A percentile compares a stretch with the other conserved stretches of the same genome.
phyloP scores from a whole-genome alignment of 2,113 vertebrate species.

The Dascyllus trimaculatus region DNA sequence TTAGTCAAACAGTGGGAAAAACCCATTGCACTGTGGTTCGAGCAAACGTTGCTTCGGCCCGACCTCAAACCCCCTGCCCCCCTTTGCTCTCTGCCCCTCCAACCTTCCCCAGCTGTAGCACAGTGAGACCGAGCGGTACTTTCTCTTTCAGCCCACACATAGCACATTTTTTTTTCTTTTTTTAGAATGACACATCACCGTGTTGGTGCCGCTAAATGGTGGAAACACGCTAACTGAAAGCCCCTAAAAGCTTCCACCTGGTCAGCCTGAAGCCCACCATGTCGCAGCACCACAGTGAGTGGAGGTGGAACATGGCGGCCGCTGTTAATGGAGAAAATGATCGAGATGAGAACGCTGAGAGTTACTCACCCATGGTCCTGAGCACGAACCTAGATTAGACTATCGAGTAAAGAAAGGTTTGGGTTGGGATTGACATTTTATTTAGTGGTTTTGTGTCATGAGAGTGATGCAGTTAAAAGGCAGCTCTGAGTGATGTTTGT shows the following conservation, averaged over 20 bases:
- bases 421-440: constrained; percentile 1
- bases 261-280: constrained; percentile 36
- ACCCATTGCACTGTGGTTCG: constrained; percentile 50
- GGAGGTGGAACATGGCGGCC: constrained; percentile 30
- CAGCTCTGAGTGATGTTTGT: not conserved
- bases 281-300: not conserved
- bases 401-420: not conserved
- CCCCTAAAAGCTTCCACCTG: constrained; percentile 39
- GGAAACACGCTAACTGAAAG: constrained; percentile 51
- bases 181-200: not conserved
- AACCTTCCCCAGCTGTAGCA: constrained; percentile 24
- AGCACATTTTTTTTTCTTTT: not conserved
- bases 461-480: not conserved
- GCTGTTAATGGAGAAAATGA: not conserved
- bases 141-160: constrained; percentile 57
- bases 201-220: not conserved
- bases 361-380: constrained; percentile 13
- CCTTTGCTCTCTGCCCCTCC: constrained; percentile 30
- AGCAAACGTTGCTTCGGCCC: constrained; percentile 27
- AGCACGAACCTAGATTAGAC: not conserved
- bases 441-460: not conserved
- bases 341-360: not conserved
- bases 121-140: constrained; percentile 31
- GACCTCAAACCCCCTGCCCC: constrained; percentile 22
- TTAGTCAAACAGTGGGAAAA: constrained; percentile 46